phyloP scores from a whole-genome alignment of 2,113 vertebrate species.

The Calidris pygmaea region DNA sequence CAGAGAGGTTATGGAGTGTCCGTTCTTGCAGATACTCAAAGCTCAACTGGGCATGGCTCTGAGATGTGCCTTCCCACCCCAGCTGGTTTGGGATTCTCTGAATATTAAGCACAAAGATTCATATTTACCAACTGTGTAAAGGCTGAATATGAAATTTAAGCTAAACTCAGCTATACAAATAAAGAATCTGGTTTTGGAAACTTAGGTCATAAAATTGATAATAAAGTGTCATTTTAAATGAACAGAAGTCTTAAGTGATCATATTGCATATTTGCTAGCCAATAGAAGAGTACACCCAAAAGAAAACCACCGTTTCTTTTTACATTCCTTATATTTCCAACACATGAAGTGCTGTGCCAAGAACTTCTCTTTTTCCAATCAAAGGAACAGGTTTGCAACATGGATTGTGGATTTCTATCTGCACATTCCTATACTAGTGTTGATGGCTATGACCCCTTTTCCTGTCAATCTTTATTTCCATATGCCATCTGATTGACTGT shows the following conservation, averaged over 20 bases:
- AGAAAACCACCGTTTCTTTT: neutral
- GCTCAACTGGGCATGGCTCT: neutral
- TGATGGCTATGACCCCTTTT: neutral
- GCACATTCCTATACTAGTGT: neutral
- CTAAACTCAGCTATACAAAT: neutral
- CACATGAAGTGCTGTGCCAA: neutral
- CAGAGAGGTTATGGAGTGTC: neutral
- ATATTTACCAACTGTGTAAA: neutral
- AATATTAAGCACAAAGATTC: neutral
- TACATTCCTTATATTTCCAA: neutral
- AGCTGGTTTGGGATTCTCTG: neutral
- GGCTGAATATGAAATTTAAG: neutral
- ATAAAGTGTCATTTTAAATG: neutral
- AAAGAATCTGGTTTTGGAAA: neutral
- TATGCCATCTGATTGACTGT: neutral
- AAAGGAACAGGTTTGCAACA: neutral
- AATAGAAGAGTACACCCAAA: neutral
- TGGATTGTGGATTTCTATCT: neutral
- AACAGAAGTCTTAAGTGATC: neutral
- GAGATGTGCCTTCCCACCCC: neutral
- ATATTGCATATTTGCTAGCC: neutral
- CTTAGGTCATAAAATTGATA: neutral
- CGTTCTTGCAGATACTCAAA: neutral
- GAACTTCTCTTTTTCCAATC: conserved; percentile 8
- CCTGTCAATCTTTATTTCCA: conserved; percentile 7